Evolutionary conservation across 2,888 invertebrate species (phyloP).

Genomic region (Epistrophe eligans): DNA sequence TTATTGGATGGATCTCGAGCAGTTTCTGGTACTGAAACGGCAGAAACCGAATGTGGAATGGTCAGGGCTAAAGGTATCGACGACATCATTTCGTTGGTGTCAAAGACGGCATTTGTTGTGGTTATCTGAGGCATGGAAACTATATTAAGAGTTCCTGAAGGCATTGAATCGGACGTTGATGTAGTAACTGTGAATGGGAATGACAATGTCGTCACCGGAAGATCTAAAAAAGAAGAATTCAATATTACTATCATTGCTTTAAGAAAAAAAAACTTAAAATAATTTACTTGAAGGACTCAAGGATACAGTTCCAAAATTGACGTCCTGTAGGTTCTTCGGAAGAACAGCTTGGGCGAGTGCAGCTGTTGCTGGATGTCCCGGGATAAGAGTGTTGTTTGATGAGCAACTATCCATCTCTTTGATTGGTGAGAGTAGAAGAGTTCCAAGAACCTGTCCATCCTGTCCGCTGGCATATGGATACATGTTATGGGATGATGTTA

Average conservation of each 20-base stretch:
- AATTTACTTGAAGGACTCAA: constrained; percentile 60
- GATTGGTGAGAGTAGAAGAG: constrained; percentile 91
- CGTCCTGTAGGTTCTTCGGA: constrained; percentile 82
- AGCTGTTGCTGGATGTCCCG: constrained; percentile 89
- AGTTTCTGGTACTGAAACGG: constrained; percentile 80
- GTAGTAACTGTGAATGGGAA: constrained; percentile 82
- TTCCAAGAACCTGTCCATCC: constrained; percentile 90
- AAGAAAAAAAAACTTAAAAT: not conserved
- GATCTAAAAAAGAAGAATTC: constrained; percentile 20
- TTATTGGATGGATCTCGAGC: constrained; percentile 73
- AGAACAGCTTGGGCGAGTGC: constrained; percentile 92
- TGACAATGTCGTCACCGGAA: constrained; percentile 81
- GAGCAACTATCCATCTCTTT: constrained; percentile 92
- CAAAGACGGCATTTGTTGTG: constrained; percentile 79
- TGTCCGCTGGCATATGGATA: constrained; percentile 84
- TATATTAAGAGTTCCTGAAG: constrained; percentile 81
- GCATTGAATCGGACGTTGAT: constrained; percentile 79
- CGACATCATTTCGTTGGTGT: constrained; percentile 79
- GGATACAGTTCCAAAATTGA: constrained; percentile 74
- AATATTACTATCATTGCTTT: not conserved
- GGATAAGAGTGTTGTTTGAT: constrained; percentile 89
- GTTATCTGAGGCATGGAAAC: constrained; percentile 81
- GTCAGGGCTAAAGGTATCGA: constrained; percentile 81
- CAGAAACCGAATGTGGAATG: constrained; percentile 80
- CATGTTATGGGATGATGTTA: constrained; percentile 85